Base-by-base conservation (phyloP, 2,797 vertebrate species). In the Lagodon rhomboides region DNA sequence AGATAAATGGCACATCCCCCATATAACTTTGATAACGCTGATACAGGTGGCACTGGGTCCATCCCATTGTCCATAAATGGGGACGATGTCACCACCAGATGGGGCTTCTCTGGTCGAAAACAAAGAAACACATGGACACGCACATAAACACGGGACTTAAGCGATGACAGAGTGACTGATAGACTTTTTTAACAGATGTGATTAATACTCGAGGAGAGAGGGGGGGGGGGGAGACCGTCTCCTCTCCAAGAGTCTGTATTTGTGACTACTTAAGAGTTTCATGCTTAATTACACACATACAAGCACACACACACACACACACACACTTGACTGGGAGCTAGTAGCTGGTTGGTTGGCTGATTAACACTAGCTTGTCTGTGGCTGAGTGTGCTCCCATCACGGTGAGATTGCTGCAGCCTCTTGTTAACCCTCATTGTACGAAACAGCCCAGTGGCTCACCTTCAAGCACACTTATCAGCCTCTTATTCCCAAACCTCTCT, bases 361-460 rank as follows among this genome's bases (percentile, higher is more conserved):
- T 91, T 87, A 89, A 79, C 68, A 72, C 78, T 49, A 68, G 83
- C 69, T 79, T 82, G 76, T 69, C 72, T 77, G 73, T 86, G 73
- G 69, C 61, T 70, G 79, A 94, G 87, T 89, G 85, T 46, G 55
- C 83, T 84, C 77, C 86, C 81, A 85, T 89, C 87, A 73, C 11
- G 43, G 76, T 75, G 76, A 84, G 84, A 91, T 91, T 89, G 85
- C 90, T 66, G 83, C 87, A 91, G 90, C 91, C 91, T 92, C 91
- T 94, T 92, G 90, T 94, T 95, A 93, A 94, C 92, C 90, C 89
- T 90, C 86, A 90, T 92, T 91, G 91, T 91, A 84, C 73, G 81
- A 94, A 93, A 91, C 89, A 87, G 80, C 72, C 82, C 83, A 74
- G 67, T 77, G 87, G 79, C 77, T 90, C 85, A 92, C 87, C 91